Evolutionary conservation across 2,797 vertebrate genomes (phyloP), one percentile per base, ranked within the genome.

Genomic region (Epinephelus coioides): DNA sequence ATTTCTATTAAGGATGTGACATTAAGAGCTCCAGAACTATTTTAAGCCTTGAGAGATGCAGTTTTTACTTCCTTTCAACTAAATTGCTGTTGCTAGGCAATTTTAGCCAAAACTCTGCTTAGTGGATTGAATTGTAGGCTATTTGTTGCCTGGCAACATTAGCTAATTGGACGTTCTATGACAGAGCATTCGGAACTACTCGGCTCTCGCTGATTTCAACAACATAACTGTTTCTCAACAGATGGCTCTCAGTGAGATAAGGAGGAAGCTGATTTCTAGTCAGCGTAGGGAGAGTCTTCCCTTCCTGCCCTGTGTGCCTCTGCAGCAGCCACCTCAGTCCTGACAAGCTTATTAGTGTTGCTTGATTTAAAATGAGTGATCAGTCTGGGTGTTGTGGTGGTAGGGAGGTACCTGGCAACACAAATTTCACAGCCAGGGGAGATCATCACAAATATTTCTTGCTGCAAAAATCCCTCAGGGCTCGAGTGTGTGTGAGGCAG

Each of bases 121-220:
- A 87, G 77, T 78, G 87, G 82, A 84, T 90, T 90, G 90, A 92
- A 90, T 82, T 81, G 83, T 61, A 34, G 83, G 82, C 86, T 72
- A 93, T 94, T 92, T 91, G 93, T 94, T 92, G 91, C 92, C 87
- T 88, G 86, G 93, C 92, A 94, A 94, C 93, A 89, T 92, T 80
- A 86, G 87, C 87, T 93, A 92, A 94, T 93, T 92, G 89, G 90
- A 87, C 73, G 15, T 84, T 74, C 51, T 79, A 44, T 90, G 90
- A 91, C 87, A 40, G 83, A 90, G 88, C 86, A 76, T 88, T 84
- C 14, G 43, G 73, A 69, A 49, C 69, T 60, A 70, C 62, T 9
- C 27, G 30, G 79, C 86, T 81, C 83, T 88, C 62, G 55, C 82
- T 87, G 82, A 83, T 86, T 91, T 85, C 83, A 79, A 81, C 86